Conservation (phyloP, 92 coral and sea anemone species). For the Nematostella vectensis region DNA sequence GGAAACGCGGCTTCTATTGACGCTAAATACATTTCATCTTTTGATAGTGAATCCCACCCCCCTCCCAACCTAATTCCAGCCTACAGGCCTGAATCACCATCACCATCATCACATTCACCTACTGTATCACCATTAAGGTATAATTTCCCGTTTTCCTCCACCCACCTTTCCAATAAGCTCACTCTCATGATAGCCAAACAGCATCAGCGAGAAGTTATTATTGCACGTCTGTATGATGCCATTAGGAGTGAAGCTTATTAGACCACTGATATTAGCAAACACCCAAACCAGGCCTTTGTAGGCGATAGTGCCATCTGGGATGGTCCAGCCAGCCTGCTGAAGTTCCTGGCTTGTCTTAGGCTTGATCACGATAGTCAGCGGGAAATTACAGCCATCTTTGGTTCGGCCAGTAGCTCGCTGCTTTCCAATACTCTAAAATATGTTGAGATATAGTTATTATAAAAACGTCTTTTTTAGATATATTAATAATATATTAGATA, state of each 20-base stretch:
- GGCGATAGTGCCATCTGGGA: slow-evolving; percentile 29
- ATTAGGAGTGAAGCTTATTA: slow-evolving; percentile 72
- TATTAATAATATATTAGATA: not conserved
- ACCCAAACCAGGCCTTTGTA: slow-evolving; percentile 85
- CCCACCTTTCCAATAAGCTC: slow-evolving; percentile 85
- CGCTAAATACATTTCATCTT: no score
- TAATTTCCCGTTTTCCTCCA: no score
- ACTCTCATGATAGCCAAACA: slow-evolving; percentile 79
- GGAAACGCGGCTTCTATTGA: no score
- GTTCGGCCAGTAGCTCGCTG: slow-evolving; percentile 92
- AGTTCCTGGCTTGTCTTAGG: slow-evolving; percentile 49
- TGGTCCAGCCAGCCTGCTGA: slow-evolving; percentile 28
- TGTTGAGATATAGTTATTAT: not conserved
- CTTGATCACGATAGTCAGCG: slow-evolving; percentile 71
- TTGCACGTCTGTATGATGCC: slow-evolving; percentile 79
- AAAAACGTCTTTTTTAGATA: not conserved
- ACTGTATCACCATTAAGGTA: no score
- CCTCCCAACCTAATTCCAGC: no score
- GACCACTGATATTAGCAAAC: slow-evolving; percentile 87
- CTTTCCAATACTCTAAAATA: slow-evolving; percentile 54
- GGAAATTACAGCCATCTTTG: slow-evolving; percentile 88
- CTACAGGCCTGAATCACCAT: no score
- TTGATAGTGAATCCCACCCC: no score
- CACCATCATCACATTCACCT: no score
- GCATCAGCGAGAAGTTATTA: slow-evolving; percentile 79